phyloP scores from a whole-genome alignment of 2,888 invertebrate species.

The Ophion ventricosus region DNA sequence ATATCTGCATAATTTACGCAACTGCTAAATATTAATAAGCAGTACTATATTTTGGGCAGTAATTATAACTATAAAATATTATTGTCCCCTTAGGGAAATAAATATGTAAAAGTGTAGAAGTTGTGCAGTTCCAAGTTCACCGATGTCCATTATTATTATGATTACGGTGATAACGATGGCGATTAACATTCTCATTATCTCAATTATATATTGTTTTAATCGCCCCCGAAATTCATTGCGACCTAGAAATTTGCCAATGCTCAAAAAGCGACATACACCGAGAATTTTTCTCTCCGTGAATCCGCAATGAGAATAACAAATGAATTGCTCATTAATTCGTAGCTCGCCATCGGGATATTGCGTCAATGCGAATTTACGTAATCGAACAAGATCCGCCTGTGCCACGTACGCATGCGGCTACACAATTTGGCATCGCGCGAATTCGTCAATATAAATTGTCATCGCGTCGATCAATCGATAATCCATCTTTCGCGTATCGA shows the following conservation, averaged over 20 bases:
- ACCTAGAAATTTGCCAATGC: background rate
- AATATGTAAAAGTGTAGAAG: background rate
- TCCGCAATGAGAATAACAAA: conserved; percentile 6
- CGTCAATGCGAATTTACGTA: conserved; percentile 45
- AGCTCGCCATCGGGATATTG: conserved; percentile 50
- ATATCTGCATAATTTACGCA: too few species aligned
- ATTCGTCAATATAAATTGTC: background rate
- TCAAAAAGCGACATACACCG: background rate
- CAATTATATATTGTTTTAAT: background rate
- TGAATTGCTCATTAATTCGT: conserved; percentile 44
- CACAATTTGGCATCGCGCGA: background rate
- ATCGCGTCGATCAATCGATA: background rate
- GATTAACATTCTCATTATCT: background rate
- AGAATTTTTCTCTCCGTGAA: background rate
- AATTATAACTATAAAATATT: too few species aligned
- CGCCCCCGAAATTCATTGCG: background rate
- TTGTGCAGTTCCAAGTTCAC: background rate
- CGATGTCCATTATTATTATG: background rate
- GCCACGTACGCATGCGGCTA: background rate
- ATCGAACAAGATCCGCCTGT: conserved; percentile 11
- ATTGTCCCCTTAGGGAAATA: too few species aligned
- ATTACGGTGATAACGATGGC: background rate
- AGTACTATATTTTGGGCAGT: too few species aligned
- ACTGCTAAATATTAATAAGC: too few species aligned
- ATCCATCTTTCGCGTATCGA: background rate